These are phyloP conservation scores for Hirtodrosophila confusa DNA, from an alignment of 2,888 invertebrate species.

Conservation along the genomic window DNA sequence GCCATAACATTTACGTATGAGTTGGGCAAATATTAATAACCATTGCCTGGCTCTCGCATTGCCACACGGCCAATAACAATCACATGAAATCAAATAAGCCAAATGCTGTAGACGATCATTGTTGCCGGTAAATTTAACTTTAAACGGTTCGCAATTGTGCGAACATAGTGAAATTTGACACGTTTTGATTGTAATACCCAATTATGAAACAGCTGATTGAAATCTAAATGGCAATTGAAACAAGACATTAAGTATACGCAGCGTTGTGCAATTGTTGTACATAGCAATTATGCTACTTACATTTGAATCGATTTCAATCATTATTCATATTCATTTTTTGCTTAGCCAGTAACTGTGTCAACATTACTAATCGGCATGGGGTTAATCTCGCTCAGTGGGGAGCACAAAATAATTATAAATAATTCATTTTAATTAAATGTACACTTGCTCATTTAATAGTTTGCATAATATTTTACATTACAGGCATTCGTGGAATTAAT, in stretches of 20 bases:
- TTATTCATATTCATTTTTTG: background rate
- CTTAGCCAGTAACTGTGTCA: too few relatives aligned
- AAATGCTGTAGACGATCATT: conserved; percentile 11
- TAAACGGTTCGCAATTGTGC: conserved; percentile 12
- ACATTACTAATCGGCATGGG: background rate
- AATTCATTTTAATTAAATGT: conserved; percentile 31
- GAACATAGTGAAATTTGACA: conserved; percentile 29
- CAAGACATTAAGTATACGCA: conserved; percentile 36
- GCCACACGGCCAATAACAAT: conserved; percentile 53
- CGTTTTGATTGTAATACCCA: conserved; percentile 28
- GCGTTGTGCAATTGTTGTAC: conserved; percentile 13
- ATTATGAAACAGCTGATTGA: conserved; percentile 38
- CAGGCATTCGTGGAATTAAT: conserved; percentile 18
- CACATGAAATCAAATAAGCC: conserved; percentile 59
- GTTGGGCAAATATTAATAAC: conserved; percentile 62
- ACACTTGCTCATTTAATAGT: conserved; percentile 6
- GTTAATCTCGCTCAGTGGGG: background rate
- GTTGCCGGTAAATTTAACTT: conserved; percentile 7
- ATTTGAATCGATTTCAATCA: conserved; percentile 17
- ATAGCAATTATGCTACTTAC: background rate
- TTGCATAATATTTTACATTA: background rate
- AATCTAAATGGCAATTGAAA: conserved; percentile 25
- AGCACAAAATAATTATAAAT: conserved; percentile 34
- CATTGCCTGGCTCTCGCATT: conserved; percentile 41
- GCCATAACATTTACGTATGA: conserved; percentile 61